phyloP scores from a whole-genome alignment of 2,113 vertebrate genomes.

The Nettapus auritus region DNA sequence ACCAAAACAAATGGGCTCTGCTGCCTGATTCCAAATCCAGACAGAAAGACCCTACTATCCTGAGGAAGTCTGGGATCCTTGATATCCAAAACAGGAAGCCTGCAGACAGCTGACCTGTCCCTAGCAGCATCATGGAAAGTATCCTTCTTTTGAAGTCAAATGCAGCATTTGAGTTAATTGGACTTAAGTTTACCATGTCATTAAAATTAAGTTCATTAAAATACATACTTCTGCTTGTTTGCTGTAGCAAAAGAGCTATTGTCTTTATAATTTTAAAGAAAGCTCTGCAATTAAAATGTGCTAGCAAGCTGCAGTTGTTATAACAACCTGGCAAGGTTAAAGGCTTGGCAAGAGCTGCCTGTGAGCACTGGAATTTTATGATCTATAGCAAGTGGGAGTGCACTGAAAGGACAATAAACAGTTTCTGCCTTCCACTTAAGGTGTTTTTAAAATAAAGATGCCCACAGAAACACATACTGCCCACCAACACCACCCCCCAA shows the following conservation, averaged over 20 bases:
- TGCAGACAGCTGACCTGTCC: neutral
- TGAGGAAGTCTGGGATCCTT: neutral
- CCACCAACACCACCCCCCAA: neutral
- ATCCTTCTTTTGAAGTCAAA: neutral
- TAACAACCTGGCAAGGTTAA: neutral
- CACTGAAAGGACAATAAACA: neutral
- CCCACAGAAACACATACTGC: no score
- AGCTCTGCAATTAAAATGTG: neutral
- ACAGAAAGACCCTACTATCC: neutral
- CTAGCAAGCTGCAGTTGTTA: neutral
- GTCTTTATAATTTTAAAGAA: neutral
- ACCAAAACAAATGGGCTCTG: neutral
- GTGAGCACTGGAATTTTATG: neutral
- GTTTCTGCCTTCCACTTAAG: neutral
- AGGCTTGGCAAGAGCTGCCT: neutral
- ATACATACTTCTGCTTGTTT: neutral
- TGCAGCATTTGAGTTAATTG: neutral
- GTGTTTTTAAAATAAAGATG: neutral
- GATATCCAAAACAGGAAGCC: neutral
- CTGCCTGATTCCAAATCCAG: neutral
- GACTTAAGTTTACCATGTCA: neutral
- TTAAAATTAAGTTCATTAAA: neutral
- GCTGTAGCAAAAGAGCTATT: neutral
- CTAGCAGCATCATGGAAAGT: neutral
- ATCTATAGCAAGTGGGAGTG: neutral